Evolutionary conservation across 2,797 vertebrate genomes (phyloP).

Genomic region (Characodon lateralis): DNA sequence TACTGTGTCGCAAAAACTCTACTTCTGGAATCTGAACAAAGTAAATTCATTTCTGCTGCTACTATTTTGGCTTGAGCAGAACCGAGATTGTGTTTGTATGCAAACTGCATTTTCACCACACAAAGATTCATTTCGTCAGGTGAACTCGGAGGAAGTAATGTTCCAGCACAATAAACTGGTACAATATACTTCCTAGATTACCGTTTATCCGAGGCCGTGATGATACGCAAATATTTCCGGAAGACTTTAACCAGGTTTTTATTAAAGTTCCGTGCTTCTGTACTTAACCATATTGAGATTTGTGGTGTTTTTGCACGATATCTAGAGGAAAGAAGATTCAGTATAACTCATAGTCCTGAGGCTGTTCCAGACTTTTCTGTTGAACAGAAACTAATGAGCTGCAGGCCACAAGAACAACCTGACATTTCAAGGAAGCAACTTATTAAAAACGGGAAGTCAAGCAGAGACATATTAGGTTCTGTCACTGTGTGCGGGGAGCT

Average conservation of each 20-base stretch:
- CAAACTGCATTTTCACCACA: neutral
- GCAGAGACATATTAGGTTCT: neutral
- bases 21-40: neutral
- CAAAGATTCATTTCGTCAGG: neutral
- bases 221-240: neutral
- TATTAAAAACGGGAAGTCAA: slow-evolving; percentile 67
- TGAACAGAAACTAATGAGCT: neutral
- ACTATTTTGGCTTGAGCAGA: neutral
- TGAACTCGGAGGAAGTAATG: neutral
- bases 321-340: neutral
- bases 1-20: neutral
- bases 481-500: neutral
- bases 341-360: neutral
- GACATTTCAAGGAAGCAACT: slow-evolving; percentile 63
- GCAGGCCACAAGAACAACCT: neutral
- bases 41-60: neutral
- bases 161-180: neutral
- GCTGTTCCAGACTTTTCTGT: neutral
- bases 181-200: neutral
- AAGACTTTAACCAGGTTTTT: neutral
- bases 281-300: neutral
- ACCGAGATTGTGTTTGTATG: neutral
- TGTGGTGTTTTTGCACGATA: neutral
- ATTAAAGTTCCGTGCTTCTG: neutral
- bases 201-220: neutral